Conservation (phyloP, 2,888 invertebrate genomes). For the Emmelina monodactyla region DNA sequence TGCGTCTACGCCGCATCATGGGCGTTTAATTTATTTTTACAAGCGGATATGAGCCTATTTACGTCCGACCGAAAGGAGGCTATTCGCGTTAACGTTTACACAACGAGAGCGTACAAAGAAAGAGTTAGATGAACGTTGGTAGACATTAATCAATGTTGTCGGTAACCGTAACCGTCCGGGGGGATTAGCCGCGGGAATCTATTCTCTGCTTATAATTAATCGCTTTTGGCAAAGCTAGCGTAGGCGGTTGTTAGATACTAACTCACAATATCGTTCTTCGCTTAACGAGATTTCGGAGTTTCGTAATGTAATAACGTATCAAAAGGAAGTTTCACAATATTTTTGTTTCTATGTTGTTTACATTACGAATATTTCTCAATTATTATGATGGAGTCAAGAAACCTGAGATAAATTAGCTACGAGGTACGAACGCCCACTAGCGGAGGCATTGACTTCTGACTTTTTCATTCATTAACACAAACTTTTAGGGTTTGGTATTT, state of each 20-base stretch:
- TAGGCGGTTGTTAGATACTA: conserved; percentile 26
- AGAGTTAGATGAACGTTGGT: conserved; percentile 51
- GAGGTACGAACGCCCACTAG: conserved; percentile 51
- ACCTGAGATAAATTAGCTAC: conserved; percentile 53
- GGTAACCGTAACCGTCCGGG: conserved; percentile 58
- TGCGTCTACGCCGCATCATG: conserved; percentile 38
- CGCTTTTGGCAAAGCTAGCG: conserved; percentile 62
- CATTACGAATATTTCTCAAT: conserved; percentile 36
- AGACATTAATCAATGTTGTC: conserved; percentile 60
- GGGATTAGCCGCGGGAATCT: conserved; percentile 61
- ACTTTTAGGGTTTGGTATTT: conserved; percentile 24
- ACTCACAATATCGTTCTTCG: not conserved
- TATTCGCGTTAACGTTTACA: conserved; percentile 41
- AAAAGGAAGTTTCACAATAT: not conserved
- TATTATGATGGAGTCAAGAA: conserved; percentile 39
- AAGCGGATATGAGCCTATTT: conserved; percentile 42
- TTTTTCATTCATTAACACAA: conserved; percentile 45
- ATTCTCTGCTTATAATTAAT: conserved; percentile 60
- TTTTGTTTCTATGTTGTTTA: not conserved
- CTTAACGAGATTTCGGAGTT: not conserved
- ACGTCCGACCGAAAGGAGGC: conserved; percentile 45
- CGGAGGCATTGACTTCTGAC: conserved; percentile 44
- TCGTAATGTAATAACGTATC: not conserved
- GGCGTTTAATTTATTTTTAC: conserved; percentile 41
- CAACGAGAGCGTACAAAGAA: conserved; percentile 43